phyloP scores from a whole-genome alignment of 2,797 vertebrate genomes.

The Sylvilagus floridanus region DNA sequence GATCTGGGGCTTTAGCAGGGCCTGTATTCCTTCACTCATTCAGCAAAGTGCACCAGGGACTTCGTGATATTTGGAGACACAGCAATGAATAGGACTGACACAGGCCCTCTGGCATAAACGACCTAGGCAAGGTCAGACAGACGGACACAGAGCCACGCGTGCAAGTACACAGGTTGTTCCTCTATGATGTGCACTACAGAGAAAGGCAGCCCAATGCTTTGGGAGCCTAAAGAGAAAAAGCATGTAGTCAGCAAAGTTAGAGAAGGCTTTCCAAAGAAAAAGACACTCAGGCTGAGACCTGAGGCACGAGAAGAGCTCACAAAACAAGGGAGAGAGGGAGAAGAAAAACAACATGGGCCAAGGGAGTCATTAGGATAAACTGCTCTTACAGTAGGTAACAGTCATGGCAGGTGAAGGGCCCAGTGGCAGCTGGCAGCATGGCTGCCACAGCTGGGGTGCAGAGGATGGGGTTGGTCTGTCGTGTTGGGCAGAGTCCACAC shows the following conservation, averaged over 20 bases:
- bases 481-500: background rate
- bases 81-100: accelerated
- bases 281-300: background rate
- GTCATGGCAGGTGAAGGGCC: background rate
- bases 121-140: background rate
- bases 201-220: background rate
- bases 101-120: background rate
- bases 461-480: background rate
- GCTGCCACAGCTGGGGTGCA: background rate
- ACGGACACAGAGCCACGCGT: background rate
- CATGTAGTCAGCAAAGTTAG: background rate
- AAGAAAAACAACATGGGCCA: background rate
- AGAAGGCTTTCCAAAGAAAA: background rate
- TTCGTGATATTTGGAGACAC: accelerated
- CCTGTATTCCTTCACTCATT: background rate
- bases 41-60: background rate
- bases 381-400: background rate
- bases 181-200: background rate
- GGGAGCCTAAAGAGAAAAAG: background rate
- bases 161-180: background rate
- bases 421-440: background rate
- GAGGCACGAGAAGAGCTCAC: background rate
- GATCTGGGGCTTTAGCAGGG: background rate
- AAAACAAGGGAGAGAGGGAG: background rate
- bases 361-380: background rate